These are phyloP conservation scores for Nicator chloris DNA, from an alignment of 2,113 vertebrate genomes.

Conservation along the genomic window DNA sequence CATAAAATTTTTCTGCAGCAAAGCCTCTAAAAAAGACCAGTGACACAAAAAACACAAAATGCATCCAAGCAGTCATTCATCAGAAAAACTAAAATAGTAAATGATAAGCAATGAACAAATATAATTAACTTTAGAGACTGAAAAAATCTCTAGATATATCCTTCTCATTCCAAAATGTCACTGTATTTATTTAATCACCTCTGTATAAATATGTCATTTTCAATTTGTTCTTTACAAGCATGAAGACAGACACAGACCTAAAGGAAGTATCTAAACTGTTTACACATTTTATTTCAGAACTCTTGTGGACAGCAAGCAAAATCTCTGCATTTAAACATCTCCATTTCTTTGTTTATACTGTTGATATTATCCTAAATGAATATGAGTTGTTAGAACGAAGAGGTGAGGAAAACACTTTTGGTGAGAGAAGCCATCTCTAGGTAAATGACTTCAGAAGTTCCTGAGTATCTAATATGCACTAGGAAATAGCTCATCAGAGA, in stretches of 20 bases:
- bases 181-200: neutral
- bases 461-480: neutral
- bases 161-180: neutral
- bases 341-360: neutral
- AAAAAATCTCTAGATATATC: neutral
- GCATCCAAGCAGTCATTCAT: neutral
- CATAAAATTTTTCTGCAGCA: neutral
- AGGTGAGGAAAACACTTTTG: neutral
- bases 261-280: neutral
- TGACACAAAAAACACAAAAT: rapidly evolving
- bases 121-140: neutral
- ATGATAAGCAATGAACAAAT: neutral
- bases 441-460: neutral
- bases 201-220: neutral
- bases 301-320: neutral
- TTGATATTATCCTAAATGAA: neutral
- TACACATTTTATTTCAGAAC: neutral
- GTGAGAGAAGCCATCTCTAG: neutral
- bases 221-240: neutral
- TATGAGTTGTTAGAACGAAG: neutral
- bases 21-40: neutral
- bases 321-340: neutral
- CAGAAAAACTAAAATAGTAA: neutral
- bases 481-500: neutral
- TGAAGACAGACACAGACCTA: neutral